Base-by-base conservation (phyloP, 2,797 vertebrate species). In the Buceros bicornis region DNA sequence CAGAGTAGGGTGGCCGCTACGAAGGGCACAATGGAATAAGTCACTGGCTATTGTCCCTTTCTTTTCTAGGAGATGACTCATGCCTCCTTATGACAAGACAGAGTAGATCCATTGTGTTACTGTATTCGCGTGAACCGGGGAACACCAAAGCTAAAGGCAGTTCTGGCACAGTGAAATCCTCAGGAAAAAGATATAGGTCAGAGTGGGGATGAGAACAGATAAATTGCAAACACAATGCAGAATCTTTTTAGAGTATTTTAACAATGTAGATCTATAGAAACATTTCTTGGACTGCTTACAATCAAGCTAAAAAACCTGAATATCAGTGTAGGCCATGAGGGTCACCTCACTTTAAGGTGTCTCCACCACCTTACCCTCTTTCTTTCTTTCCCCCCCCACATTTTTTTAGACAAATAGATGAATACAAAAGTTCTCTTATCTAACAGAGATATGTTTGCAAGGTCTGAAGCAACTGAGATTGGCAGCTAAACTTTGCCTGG, bases 1-100 rank as follows among this genome's bases (percentile, higher is more conserved):
- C 18, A 13, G 6, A 25, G 19, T 19, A 37, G 57, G 31, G 69
- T 50, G 45, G 16, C 61, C 89, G 66, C 50, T 79, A 67, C 33
- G 20, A 72, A 69, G 20, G 24, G 54, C 48, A 76, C 89, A 90
- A 54, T 20, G 20, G 54, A 84, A 43, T 37, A 50, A 86, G 29
- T 73, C 90, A 95, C 45, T 82, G 81, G 62, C 42, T 58, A 35
- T 84, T 90, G 86, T 90, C 26, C 40, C 74, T 67, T 67, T 72
- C 33, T 54, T 57, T 53, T 35, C 50, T 26, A 72, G 76, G 66
- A 48, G 50, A 47, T 93, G 87, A 93, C 40, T 90, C 87, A 91
- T 45, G 17, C 53, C n/a, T 51, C n/a, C 54, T 61, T 79, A 65
- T 69, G 62, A 76, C 35, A 82, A 58, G 70, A 45, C 35, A 87